Evolutionary conservation across 2,113 vertebrate species (phyloP).

Genomic region (Galemys pyrenaicus): DNA sequence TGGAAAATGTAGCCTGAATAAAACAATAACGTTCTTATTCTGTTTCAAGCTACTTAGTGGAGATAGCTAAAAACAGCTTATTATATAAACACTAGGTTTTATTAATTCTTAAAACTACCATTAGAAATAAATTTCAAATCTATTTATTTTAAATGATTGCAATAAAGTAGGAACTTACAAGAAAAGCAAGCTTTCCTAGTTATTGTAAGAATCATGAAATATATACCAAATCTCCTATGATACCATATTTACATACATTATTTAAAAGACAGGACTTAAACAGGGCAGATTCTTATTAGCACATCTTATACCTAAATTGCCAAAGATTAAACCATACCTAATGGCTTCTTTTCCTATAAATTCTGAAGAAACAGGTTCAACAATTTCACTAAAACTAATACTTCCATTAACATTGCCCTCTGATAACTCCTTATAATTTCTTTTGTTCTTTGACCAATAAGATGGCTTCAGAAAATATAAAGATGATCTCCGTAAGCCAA

Average conservation of each 20-base stretch:
- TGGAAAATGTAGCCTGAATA: neutral
- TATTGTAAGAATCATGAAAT: conserved; percentile 11
- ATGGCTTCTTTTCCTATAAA: conserved; percentile 97
- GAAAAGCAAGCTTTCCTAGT: neutral
- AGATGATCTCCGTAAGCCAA: conserved; percentile 89
- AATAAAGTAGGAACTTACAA: conserved; percentile 33
- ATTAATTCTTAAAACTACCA: neutral
- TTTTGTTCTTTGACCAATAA: conserved; percentile 94
- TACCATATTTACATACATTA: neutral
- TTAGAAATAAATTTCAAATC: conserved; percentile 24
- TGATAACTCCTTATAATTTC: conserved; percentile 93
- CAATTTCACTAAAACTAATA: conserved; percentile 85
- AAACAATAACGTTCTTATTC: neutral
- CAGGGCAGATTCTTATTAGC: neutral
- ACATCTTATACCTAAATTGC: neutral
- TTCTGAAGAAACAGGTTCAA: conserved; percentile 91
- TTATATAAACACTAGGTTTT: neutral
- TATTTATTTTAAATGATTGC: conserved; percentile 15
- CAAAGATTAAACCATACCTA: conserved; percentile 86
- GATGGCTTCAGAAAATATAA: conserved; percentile 96
- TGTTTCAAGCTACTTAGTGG: neutral
- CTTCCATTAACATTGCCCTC: conserved; percentile 89
- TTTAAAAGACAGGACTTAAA: neutral
- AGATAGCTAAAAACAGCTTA: neutral
- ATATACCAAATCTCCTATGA: neutral